A percentile compares a stretch with the other conserved stretches of the same genome.
Conservation (phyloP, 2,113 vertebrate species). For the Garra rufa region DNA sequence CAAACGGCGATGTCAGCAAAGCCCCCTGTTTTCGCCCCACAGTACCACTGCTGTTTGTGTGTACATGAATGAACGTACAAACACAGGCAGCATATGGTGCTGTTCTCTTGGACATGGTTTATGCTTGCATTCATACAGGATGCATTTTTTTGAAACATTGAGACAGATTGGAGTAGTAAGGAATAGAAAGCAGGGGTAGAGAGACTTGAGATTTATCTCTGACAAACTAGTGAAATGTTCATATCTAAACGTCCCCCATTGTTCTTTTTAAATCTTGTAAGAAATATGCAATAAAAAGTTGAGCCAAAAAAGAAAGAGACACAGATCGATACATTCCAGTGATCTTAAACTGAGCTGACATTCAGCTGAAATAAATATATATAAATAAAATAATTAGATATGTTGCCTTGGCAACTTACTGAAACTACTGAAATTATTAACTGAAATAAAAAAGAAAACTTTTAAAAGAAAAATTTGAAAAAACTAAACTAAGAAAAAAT, state of each 20-base stretch:
- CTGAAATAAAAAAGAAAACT: neutral
- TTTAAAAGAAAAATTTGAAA: neutral
- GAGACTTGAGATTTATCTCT: neutral
- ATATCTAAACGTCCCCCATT: neutral
- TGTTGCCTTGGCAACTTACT: neutral
- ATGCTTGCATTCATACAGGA: neutral
- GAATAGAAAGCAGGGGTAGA: neutral
- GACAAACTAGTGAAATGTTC: neutral
- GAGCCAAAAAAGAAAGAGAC: neutral
- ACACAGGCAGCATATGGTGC: constrained; percentile 19
- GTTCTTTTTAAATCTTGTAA: neutral
- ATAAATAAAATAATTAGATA: neutral
- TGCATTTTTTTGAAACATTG: neutral
- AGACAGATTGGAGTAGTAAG: neutral
- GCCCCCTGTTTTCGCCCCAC: constrained; percentile 24
- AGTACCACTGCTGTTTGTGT: constrained; percentile 30
- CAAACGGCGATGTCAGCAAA: constrained; percentile 20
- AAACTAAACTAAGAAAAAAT: too few species aligned
- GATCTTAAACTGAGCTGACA: too few species aligned
- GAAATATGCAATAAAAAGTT: neutral
- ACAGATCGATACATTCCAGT: too few species aligned
- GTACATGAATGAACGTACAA: constrained; percentile 9
- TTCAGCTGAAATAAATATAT: neutral
- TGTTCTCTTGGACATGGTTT: neutral
- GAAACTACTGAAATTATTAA: neutral